Base-by-base conservation (phyloP, 2,888 invertebrate genomes). In the Volucella bombylans region DNA sequence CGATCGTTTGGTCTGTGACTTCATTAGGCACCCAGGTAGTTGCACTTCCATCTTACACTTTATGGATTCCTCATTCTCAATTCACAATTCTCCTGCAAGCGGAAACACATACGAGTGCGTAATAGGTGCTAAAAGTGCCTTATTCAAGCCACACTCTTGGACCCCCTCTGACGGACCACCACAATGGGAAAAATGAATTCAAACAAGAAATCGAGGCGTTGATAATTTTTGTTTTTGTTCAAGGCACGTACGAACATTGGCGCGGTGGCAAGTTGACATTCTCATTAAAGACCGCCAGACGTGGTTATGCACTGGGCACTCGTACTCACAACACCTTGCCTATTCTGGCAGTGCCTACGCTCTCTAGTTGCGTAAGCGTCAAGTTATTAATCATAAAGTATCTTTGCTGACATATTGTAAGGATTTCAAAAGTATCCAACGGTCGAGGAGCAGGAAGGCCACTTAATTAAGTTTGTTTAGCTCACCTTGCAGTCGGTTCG, bases 21-120 rank as follows among this genome's bases (percentile, higher is more conserved):
- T 85, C 85, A 85, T 81, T 85, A 81, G 76, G 81, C 76, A 80
- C 54, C 61, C 76, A 81, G 71, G 49, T 71, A 72, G 83, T 72
- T 77, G 72, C 71, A 81, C 85, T 81, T 81, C 85, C 85, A 85
- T 85, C 85, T 85, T 85, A 85, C 85, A 80, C 85, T 81, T 81
- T 76, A 85, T 85, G 85, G 81, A 68, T 52, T 47, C 57, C 47
- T 50, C 72, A 72, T 76, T 72, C 31, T 31, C 31, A 31, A 31
- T 4, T 23, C 23, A 2, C 23, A 23, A 23, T 31, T 31, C 71
- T 68, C 47, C 18, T 54, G 43, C 50, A 71, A 76, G 45, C 85
- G 85, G 85, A 85, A 85, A 80, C 74, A 57, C 74, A 71, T 31
- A 31, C 6, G 31, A 31, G 31, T 31, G 6, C 31, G 31, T 80